Evolutionary conservation across 2,888 invertebrate species (phyloP).

Genomic region (Agrilus mali): DNA sequence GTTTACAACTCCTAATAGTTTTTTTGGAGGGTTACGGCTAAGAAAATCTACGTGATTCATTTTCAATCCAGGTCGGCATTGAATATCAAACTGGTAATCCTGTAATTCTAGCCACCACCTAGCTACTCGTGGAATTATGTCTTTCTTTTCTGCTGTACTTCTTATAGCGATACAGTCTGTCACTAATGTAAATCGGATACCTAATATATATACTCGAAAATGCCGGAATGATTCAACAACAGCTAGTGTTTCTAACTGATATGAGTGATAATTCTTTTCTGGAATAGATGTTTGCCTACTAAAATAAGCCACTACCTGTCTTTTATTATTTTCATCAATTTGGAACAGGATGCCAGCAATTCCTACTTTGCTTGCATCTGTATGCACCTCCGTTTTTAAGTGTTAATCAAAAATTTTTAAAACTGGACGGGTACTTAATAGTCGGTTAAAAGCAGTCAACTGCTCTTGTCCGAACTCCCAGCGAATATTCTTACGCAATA

Average conservation of each 20-base stretch:
- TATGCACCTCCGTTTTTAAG: slow-evolving; percentile 5
- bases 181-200: slow-evolving; percentile 12
- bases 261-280: slow-evolving; percentile 5
- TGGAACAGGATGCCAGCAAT: slow-evolving; percentile 4
- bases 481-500: neutral
- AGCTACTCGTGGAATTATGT: slow-evolving; percentile 17
- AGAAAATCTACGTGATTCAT: neutral
- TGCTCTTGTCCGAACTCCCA: slow-evolving; percentile 3
- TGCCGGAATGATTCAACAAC: slow-evolving; percentile 3
- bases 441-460: neutral
- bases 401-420: slow-evolving; percentile 4
- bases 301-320: no score
- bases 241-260: slow-evolving; percentile 4
- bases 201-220: slow-evolving; percentile 1
- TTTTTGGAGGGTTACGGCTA: neutral
- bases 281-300: slow-evolving; percentile 2
- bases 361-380: slow-evolving; percentile 3
- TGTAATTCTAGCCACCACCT: slow-evolving; percentile 20
- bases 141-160: slow-evolving; percentile 15
- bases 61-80: slow-evolving; percentile 1
- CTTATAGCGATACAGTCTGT: slow-evolving; percentile 21
- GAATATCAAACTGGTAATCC: slow-evolving; percentile 6
- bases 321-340: slow-evolving; percentile 1
- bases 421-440: slow-evolving; percentile 3
- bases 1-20: neutral